These are phyloP conservation scores for Trichogramma pretiosum DNA, from an alignment of 1,140 invertebrate species.

Conservation along the genomic window DNA sequence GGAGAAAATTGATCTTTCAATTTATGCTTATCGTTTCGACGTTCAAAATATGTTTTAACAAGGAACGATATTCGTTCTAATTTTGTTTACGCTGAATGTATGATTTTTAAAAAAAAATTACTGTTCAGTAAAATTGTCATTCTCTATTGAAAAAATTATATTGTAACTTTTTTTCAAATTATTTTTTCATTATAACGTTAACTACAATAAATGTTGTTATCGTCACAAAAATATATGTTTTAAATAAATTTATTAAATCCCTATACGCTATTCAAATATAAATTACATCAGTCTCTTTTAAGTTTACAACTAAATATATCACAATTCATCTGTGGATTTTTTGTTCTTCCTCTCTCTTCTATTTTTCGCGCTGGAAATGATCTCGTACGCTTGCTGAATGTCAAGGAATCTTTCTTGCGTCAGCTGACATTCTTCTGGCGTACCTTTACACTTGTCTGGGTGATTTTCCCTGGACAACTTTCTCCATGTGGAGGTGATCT, in stretches of 20 bases:
- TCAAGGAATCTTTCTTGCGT: constrained; percentile 87
- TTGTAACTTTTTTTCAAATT: constrained; percentile 22
- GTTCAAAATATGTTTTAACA: constrained; percentile 5
- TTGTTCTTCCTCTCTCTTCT: background rate
- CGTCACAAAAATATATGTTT: constrained; percentile 21
- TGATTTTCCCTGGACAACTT: constrained; percentile 79
- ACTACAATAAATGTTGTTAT: constrained; percentile 35
- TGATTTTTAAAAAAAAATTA: too few species aligned
- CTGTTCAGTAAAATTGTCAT: too few species aligned
- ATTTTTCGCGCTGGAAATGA: constrained; percentile 62
- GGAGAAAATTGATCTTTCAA: background rate
- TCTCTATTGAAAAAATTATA: background rate
- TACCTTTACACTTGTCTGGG: constrained; percentile 82
- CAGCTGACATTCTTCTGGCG: constrained; percentile 46
- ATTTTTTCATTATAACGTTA: constrained; percentile 27
- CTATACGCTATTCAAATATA: too few species aligned
- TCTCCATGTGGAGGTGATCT: constrained; percentile 76
- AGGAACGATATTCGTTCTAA: background rate
- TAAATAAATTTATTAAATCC: too few species aligned
- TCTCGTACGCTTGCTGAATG: constrained; percentile 86
- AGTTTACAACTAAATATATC: too few species aligned
- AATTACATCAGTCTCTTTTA: too few species aligned
- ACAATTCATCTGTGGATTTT: background rate
- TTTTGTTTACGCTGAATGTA: background rate
- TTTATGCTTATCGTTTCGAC: constrained; percentile 10